phyloP scores from a whole-genome alignment of 2,113 vertebrate species.

The Neotoma lepida region DNA sequence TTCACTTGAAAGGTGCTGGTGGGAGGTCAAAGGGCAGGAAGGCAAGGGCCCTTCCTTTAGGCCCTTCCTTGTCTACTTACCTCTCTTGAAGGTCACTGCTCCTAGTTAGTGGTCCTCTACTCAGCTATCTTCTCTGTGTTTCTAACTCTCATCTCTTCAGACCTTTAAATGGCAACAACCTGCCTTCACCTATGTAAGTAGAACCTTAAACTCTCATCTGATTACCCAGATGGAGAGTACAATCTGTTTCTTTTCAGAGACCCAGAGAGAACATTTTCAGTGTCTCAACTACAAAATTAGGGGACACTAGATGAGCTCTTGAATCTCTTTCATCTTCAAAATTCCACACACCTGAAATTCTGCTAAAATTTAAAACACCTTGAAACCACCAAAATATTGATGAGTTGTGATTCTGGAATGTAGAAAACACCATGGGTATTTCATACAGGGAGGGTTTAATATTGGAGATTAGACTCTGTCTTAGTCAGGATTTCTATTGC shows the following conservation, averaged over 20 bases:
- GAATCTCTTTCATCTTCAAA: background rate
- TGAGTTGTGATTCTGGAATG: background rate
- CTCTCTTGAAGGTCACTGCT: background rate
- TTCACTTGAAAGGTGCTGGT: background rate
- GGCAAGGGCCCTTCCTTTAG: background rate
- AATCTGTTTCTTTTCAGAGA: background rate
- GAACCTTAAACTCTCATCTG: background rate
- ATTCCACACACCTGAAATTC: background rate
- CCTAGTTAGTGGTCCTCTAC: background rate
- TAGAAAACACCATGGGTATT: background rate
- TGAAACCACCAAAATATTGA: background rate
- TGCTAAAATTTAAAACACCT: background rate
- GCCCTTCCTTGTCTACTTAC: background rate
- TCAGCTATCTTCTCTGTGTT: background rate
- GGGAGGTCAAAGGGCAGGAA: background rate
- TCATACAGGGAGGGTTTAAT: slow-evolving; percentile 1
- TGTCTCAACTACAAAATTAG: background rate
- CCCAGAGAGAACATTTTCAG: background rate
- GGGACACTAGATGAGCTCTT: background rate
- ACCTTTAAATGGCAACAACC: background rate
- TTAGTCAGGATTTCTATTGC: background rate
- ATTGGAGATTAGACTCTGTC: background rate
- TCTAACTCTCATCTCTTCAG: background rate
- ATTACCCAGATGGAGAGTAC: background rate
- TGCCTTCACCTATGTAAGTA: background rate